phyloP scores from a whole-genome alignment of 1,140 invertebrate genomes.

The Oryctes rhinoceros region DNA sequence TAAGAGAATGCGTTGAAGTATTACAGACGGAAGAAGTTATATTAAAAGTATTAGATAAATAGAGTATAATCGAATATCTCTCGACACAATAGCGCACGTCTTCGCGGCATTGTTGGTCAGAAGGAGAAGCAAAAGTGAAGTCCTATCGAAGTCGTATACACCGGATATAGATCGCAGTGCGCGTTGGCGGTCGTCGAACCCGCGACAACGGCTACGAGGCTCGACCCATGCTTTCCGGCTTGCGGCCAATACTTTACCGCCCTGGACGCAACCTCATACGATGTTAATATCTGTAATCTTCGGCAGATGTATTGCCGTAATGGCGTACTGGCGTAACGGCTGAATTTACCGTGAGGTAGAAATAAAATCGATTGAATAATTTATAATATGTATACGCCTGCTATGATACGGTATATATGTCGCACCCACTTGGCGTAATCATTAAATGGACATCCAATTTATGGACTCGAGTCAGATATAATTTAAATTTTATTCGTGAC shows the following conservation, averaged over 20 bases:
- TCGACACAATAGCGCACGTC: background rate
- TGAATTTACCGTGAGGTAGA: too few species aligned
- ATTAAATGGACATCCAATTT: too few species aligned
- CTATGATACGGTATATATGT: too few species aligned
- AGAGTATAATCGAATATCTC: background rate
- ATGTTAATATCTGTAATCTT: constrained; percentile 4
- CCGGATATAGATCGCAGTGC: constrained; percentile 17
- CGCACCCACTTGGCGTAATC: too few species aligned
- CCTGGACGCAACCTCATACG: background rate
- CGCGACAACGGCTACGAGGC: constrained; percentile 1
- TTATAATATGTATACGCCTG: too few species aligned
- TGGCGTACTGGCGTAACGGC: background rate
- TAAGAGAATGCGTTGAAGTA: background rate
- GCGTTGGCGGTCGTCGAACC: constrained; percentile 19
- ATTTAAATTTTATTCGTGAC: too few species aligned
- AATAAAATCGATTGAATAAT: too few species aligned
- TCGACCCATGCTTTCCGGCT: constrained; percentile 11
- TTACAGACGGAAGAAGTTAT: constrained; percentile 7
- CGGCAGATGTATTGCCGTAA: constrained; percentile 2
- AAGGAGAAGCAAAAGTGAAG: constrained; percentile 18
- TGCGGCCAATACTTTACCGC: constrained; percentile 12
- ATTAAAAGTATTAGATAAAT: constrained; percentile 10
- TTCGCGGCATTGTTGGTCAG: background rate
- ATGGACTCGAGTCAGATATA: too few species aligned
- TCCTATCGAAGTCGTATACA: constrained; percentile 9